Base-by-base conservation (phyloP, 1,140 invertebrate species). In the Agrilus planipennis region DNA sequence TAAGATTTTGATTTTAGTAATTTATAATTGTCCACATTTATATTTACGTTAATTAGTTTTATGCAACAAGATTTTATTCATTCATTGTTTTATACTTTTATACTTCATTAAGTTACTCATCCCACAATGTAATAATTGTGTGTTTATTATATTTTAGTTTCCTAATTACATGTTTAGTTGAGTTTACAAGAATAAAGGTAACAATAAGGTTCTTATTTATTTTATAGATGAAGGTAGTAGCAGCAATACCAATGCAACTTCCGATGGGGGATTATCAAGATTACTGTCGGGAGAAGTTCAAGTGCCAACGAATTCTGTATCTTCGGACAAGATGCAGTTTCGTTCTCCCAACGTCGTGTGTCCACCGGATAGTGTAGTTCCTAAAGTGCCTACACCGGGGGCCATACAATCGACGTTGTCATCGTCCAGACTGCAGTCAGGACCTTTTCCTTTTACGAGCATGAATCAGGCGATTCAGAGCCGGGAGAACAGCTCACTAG, bases 311-410 rank as follows among this genome's bases (percentile, higher is more conserved):
- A 21, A 40, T 17, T 9, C 10, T 30, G 39, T 31, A 12, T n/a
- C 45, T 28, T 47, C 41, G 40, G 54, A 55, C 18, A 58, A 62
- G 53, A 53, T 62, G 53, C 58, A 61, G 53, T 86, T 86, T 64
- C 81, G 82, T 59, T 85, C 82, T 27, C 82, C 82, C 23, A 87
- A 86, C 61, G 84, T 84, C 31, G 80, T 87, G 19, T 85, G 83
- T 39, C 82, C 83, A 1, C 75, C 80, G 62, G 81, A 84, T 55
- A 77, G 77, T 53, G 76, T 77, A 60, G 71, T 77, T 41, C 76
- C 73, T 1, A 52, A 53, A 50, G 57, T 60, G 50, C 50, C 51
- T 25, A 42, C 39, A 18, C 19, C 17, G 11, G 35, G 78, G 0
- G 76, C 80, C 50, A 75, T 76, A 50, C 73, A 70, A 60, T 67